Evolutionary conservation across 2,113 vertebrate genomes (phyloP).

Genomic region (Scophthalmus maximus): DNA sequence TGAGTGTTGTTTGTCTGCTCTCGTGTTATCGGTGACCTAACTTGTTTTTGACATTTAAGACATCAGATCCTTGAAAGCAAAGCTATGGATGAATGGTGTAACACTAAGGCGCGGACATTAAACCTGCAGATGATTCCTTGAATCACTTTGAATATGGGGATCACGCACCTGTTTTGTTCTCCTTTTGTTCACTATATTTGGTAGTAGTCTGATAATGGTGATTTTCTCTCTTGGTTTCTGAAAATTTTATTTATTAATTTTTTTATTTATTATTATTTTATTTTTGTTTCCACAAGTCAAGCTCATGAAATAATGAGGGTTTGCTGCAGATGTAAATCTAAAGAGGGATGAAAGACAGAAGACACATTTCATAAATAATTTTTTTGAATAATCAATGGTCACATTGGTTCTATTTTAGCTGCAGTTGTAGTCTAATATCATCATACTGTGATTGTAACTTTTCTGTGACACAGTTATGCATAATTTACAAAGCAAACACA

Average conservation of each 20-base stretch:
- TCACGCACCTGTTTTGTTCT: constrained; percentile 7
- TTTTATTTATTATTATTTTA: too few relatives aligned
- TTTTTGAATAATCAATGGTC: neutral
- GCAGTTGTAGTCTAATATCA: neutral
- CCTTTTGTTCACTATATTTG: neutral
- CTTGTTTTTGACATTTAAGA: constrained; percentile 46
- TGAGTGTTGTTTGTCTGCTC: constrained; percentile 14
- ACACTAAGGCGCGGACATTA: neutral
- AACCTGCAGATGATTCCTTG: neutral
- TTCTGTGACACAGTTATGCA: neutral
- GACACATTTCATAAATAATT: neutral
- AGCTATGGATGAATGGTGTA: neutral
- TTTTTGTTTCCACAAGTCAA: too few relatives aligned
- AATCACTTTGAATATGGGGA: neutral
- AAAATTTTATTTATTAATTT: too few relatives aligned
- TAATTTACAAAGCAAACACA: neutral
- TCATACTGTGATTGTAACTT: neutral
- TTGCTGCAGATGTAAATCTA: neutral
- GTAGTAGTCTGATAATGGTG: too few relatives aligned
- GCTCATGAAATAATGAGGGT: too few relatives aligned
- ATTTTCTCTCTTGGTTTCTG: too few relatives aligned
- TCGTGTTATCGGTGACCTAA: constrained; percentile 36
- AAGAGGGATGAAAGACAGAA: neutral
- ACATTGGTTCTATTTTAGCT: neutral
- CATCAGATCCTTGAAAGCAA: constrained; percentile 33